Base-by-base conservation (phyloP, 2,888 invertebrate genomes). In the Dioctria linearis region DNA sequence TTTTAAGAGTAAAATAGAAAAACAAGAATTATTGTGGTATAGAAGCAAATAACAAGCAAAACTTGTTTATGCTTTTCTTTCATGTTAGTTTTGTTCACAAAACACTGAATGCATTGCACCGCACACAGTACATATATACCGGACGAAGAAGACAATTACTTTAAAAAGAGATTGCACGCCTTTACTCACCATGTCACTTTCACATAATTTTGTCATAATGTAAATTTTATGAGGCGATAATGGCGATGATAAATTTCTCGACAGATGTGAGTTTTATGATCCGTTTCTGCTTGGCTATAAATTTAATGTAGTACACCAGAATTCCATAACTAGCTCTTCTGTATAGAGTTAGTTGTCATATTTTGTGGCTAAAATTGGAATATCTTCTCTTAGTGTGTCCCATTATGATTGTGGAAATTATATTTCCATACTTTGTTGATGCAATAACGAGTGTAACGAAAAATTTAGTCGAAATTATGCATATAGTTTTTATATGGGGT, bases 151-250 rank as follows among this genome's bases (percentile, higher is more conserved):
- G 25, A 71, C 71, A 71, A 71, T 71, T 51, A 54, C 71, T 71
- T 71, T 71, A 46, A 6, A 8, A 6, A 6, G 51, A 71, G 71
- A 54, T 46, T 39, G 54, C 71, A 51, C 71, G 71, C 37, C 71
- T 71, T 71, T 71, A 39, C 40, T 4, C 51, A 71, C 54, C 71
- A 54, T 46, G 39, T 71, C 54, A 49, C 40, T 54, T 8, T 37
- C 3, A 9, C 4, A 25, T 4, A 54, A 54, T n/a, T 54, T 71
- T 49, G 11, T 54, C 71, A 54, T 71, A 54, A 51, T 37, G 54
- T 51, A 71, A 42, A 51, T 51, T 67, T 67, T 71, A 71, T 51
- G 71, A 71, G 54, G 71, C 71, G 71, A 37, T 71, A 71, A 71
- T 71, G 54, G 40, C 25, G 39, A 71, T 71, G 71, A 71, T 71